Evolutionary conservation across 2,797 vertebrate genomes (phyloP).

Genomic region (Distichodus sexfasciatus): DNA sequence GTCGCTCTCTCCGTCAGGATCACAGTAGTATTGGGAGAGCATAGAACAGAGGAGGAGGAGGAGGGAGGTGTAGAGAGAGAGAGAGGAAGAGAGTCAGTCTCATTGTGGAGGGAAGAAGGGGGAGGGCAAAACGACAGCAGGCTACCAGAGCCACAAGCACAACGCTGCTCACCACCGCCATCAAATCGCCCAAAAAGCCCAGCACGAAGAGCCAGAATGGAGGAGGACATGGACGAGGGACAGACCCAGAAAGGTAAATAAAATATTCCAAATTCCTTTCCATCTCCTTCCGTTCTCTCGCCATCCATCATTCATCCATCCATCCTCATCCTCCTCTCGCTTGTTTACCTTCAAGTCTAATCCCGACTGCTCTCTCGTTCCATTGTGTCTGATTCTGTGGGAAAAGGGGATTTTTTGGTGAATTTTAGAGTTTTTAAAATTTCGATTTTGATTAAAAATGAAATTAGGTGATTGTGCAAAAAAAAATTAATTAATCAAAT

Average conservation of each 20-base stretch:
- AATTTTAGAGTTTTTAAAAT: too few relatives aligned
- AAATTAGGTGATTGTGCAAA: too few relatives aligned
- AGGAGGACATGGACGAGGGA: slow-evolving; percentile 98
- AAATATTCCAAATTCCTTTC: neutral
- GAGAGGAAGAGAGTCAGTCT: neutral
- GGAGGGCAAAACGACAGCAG: neutral
- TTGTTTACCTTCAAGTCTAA: slow-evolving; percentile 49
- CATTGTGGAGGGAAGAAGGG: too few relatives aligned
- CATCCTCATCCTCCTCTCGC: neutral
- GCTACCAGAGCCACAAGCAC: slow-evolving; percentile 23
- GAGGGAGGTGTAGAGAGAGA: neutral
- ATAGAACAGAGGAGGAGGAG: slow-evolving; percentile 59
- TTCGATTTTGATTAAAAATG: too few relatives aligned
- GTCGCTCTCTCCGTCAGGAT: slow-evolving; percentile 69
- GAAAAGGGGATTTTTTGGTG: too few relatives aligned
- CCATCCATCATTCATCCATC: slow-evolving; percentile 25
- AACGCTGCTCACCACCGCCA: slow-evolving; percentile 40
- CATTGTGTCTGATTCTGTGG: slow-evolving; percentile 35
- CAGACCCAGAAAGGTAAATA: slow-evolving; percentile 96
- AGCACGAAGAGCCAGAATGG: slow-evolving; percentile 74
- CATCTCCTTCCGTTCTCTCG: neutral
- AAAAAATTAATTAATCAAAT: too few relatives aligned
- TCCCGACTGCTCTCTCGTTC: slow-evolving; percentile 20
- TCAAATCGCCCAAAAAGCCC: slow-evolving; percentile 32
- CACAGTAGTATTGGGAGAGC: slow-evolving; percentile 26